Evolutionary conservation across 2,113 vertebrate genomes (phyloP), one percentile per base, ranked within the genome.

Genomic region (Nothoprocta perdicaria): DNA sequence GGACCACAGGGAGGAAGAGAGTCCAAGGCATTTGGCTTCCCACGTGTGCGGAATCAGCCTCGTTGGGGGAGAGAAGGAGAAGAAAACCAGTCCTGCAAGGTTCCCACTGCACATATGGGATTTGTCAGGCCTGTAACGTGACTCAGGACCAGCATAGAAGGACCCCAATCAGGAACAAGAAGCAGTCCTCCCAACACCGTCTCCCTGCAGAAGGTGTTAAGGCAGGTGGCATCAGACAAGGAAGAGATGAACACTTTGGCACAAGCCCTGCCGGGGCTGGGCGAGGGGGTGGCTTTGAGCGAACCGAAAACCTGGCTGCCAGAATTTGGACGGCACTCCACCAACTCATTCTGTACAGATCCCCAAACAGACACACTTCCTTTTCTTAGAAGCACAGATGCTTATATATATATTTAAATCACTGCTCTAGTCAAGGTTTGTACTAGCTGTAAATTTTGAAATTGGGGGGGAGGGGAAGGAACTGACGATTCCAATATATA

Each of bases 321-420:
- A 92, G 91, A 80, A 91, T 88, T 90, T 94, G 92, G 87, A 89
- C 91, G 93, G 89, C 90, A 86, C 91, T 94, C 77, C 92, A 89
- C 88, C 95, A 94, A 92, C 88, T 94, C 90, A 95, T 94, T 97
- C 94, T 74, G 72, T 79, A 80, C 79, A 88, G 90, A 80, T 94
- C 92, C 95, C 90, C 75, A 96, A 96, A 96, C 92, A 95, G 90
- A 88, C 93, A 95, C 84, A 90, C 45, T 90, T 89, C 68, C 86
- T 95, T 93, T 96, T 95, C 89, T 95, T 95, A 96, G 94, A 93
- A 96, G 65, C 94, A 91, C 88, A 94, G 88, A 94, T 95, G 91
- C 80, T 89, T 95, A 93, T 95, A 92, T 85, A 84, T 93, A 84
- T 93, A 95, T 94, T 86, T 93, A 94, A 95, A 92, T 72, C 82